These are phyloP conservation scores for Pedicia rivosa DNA, from an alignment of 2,888 invertebrate species.

Conservation along the genomic window DNA sequence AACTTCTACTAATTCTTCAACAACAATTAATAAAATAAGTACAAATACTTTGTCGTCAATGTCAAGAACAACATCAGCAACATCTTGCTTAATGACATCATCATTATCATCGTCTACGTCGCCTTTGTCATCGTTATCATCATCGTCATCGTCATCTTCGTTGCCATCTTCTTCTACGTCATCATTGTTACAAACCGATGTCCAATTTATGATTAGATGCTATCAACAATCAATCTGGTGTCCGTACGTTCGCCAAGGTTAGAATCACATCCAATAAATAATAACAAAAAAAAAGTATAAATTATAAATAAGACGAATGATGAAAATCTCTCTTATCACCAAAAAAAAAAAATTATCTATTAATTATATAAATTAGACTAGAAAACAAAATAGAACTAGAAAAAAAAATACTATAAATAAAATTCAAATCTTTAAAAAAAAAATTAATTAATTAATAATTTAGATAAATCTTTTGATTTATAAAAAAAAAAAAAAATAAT, in stretches of 20 bases:
- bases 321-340: background rate
- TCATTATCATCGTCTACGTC: constrained; percentile 1
- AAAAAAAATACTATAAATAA: background rate
- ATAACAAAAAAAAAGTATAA: background rate
- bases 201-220: too few species aligned
- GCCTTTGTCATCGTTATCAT: too few species aligned
- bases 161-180: too few species aligned
- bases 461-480: background rate
- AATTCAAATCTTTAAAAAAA: background rate
- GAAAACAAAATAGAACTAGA: background rate
- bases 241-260: constrained; percentile 19
- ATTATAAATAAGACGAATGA: too few species aligned
- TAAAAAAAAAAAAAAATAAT: background rate
- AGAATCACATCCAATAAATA: constrained; percentile 13
- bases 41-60: background rate
- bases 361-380: constrained; percentile 1
- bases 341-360: background rate
- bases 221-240: too few species aligned
- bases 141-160: too few species aligned
- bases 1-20: constrained; percentile 20
- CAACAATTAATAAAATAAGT: constrained; percentile 4
- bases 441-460: background rate
- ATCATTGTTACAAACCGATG: too few species aligned
- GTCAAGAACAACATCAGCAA: constrained; percentile 1
- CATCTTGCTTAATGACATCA: constrained; percentile 1